Percentiles rank a stretch among this genome's conserved stretches.
These are phyloP conservation scores for Pygoscelis adeliae DNA, from an alignment of 2,113 vertebrate species.

Conservation along the genomic window DNA sequence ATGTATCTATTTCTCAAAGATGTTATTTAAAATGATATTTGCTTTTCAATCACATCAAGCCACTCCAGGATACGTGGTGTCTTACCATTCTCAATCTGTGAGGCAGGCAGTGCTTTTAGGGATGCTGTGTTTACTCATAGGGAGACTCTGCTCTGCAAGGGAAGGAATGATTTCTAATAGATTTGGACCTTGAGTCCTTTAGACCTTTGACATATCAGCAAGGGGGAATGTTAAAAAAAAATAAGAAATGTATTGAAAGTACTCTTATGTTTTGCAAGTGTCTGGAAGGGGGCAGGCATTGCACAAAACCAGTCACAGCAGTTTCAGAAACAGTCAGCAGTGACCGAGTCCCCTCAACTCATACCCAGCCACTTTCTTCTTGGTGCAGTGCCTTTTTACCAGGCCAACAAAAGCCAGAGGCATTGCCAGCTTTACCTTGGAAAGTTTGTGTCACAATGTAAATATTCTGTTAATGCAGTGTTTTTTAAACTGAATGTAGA, in stretches of 20 bases:
- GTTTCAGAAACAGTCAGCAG: neutral
- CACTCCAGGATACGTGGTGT: accelerated
- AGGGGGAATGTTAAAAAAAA: neutral
- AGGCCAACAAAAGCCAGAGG: neutral
- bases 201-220: neutral
- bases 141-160: neutral
- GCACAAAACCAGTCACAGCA: neutral
- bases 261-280: neutral
- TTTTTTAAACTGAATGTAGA: neutral
- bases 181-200: neutral
- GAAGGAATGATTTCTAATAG: neutral
- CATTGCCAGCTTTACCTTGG: neutral
- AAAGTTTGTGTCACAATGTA: neutral
- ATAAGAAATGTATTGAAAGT: neutral
- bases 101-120: neutral
- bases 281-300: neutral
- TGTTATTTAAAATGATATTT: neutral
- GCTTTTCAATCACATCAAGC: neutral
- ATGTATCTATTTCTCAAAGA: neutral
- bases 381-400: accelerated
- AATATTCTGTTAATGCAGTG: neutral
- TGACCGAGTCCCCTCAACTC: accelerated
- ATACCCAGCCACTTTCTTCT: neutral
- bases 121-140: neutral
- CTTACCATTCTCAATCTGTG: accelerated